Percentiles rank a stretch among this genome's conserved stretches.
phyloP scores from a whole-genome alignment of 1,140 invertebrate genomes.

The Pollicipes pollicipes region DNA sequence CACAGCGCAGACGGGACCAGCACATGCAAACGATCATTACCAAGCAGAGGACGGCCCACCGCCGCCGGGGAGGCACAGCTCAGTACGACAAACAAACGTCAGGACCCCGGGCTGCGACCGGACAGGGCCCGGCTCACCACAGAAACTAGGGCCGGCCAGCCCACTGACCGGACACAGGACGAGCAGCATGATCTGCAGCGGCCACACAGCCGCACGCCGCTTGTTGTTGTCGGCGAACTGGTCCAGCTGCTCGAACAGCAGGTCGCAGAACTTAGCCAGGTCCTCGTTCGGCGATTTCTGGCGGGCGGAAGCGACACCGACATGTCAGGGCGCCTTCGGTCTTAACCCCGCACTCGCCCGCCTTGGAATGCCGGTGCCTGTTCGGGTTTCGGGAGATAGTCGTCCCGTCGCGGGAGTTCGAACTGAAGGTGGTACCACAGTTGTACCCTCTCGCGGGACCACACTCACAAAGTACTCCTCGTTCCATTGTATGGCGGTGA shows the following conservation, averaged over 20 bases:
- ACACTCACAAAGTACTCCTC: no score
- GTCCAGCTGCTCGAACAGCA: constrained; percentile 81
- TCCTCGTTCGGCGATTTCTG: constrained; percentile 39
- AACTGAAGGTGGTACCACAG: no score
- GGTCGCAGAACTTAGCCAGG: constrained; percentile 77
- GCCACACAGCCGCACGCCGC: constrained; percentile 67
- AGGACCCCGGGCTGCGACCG: background rate
- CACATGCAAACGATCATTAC: no score
- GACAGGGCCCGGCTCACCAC: constrained; percentile 21
- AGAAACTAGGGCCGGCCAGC: background rate
- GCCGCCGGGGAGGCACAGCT: no score
- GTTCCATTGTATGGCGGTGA: no score
- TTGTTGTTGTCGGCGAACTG: constrained; percentile 70
- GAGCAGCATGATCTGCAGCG: constrained; percentile 84
- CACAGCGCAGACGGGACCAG: background rate
- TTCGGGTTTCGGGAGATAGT: background rate
- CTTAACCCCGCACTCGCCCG: background rate
- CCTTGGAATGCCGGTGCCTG: background rate
- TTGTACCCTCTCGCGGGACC: no score
- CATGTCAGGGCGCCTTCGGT: constrained; percentile 9
- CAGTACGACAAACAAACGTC: background rate
- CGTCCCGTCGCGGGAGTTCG: no score
- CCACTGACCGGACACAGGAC: constrained; percentile 62
- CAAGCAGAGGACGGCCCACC: no score
- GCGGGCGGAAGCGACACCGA: background rate